Conservation (phyloP, 2,113 vertebrate species). For the Rhizomys pruinosus region DNA sequence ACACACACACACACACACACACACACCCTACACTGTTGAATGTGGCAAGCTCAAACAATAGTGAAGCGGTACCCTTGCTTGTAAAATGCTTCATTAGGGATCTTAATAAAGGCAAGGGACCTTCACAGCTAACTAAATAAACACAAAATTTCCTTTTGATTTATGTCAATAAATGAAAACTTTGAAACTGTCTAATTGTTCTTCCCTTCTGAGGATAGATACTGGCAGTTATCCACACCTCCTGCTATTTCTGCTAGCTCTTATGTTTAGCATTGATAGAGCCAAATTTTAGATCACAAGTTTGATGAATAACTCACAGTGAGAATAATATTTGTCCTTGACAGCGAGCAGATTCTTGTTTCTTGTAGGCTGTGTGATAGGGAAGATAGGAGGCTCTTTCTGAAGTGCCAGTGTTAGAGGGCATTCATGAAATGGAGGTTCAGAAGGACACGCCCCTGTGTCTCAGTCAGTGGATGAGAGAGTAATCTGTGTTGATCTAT, state of each 20-base stretch:
- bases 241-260: conserved; percentile 43
- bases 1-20: no score
- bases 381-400: neutral
- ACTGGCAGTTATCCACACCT: conserved; percentile 1
- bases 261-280: conserved; percentile 37
- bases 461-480: neutral
- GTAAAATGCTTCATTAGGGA: conserved; percentile 26
- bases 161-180: conserved; percentile 72
- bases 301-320: conserved; percentile 50
- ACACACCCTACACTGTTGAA: neutral
- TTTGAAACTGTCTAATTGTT: conserved; percentile 54
- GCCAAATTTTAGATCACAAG: conserved; percentile 58
- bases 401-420: neutral
- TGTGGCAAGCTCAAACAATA: neutral
- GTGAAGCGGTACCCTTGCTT: conserved; percentile 38
- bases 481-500: no score
- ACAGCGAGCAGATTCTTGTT: neutral
- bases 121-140: conserved; percentile 67
- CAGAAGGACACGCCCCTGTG: neutral
- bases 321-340: conserved; percentile 40
- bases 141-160: conserved; percentile 65
- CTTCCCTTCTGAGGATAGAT: conserved; percentile 37
- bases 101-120: conserved; percentile 30
- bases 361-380: neutral
- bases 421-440: neutral